These are phyloP conservation scores for Actenoides hombroni DNA, from an alignment of 2,113 vertebrate species.

Conservation along the genomic window DNA sequence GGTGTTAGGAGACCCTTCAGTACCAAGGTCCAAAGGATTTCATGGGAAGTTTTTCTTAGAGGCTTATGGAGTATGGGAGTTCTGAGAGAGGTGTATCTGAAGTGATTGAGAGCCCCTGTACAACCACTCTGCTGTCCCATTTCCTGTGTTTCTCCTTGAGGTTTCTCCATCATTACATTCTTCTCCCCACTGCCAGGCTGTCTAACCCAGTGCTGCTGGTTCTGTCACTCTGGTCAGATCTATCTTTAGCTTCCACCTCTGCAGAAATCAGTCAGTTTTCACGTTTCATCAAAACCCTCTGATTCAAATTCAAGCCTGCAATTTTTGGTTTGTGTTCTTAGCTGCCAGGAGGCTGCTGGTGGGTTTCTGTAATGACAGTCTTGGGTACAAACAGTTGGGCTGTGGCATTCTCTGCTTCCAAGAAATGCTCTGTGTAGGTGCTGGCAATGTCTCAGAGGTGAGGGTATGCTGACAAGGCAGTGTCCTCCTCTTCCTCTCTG, in stretches of 20 bases:
- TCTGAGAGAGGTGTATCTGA: background rate
- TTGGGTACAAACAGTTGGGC: background rate
- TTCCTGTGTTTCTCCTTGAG: background rate
- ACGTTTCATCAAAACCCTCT: background rate
- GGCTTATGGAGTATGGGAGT: background rate
- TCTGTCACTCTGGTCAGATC: background rate
- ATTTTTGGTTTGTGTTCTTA: conserved; percentile 22
- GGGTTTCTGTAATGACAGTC: conserved; percentile 5
- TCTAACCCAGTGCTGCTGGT: background rate
- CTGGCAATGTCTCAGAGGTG: background rate
- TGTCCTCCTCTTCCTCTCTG: background rate
- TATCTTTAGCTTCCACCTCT: background rate
- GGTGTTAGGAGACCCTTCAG: background rate
- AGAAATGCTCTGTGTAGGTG: background rate
- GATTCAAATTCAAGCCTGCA: background rate
- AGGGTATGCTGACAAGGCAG: background rate
- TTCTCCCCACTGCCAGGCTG: background rate
- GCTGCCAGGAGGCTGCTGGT: background rate
- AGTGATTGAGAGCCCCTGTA: background rate
- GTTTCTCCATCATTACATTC: background rate
- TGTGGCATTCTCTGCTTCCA: background rate
- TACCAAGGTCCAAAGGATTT: background rate
- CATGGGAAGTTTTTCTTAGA: background rate
- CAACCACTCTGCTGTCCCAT: background rate
- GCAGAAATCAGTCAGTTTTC: background rate